These are phyloP conservation scores for Pampus argenteus DNA, from an alignment of 2,797 vertebrate genomes.

Conservation along the genomic window DNA sequence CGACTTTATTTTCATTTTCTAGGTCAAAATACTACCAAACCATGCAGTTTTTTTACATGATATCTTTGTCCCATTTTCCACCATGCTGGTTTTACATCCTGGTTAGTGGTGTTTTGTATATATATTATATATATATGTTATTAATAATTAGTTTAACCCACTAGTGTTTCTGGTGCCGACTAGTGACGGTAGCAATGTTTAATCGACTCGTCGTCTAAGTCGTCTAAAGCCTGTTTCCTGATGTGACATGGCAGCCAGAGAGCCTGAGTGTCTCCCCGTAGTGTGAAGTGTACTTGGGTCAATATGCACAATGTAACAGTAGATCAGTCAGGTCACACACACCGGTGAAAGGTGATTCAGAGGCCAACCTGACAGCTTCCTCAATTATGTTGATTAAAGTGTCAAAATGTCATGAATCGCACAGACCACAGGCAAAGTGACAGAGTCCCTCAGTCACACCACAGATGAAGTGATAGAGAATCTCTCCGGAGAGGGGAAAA, in stretches of 20 bases:
- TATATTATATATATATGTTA: too few relatives aligned
- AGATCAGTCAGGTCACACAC: slow-evolving; percentile 60
- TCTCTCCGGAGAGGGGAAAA: slow-evolving; percentile 9
- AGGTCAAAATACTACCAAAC: too few relatives aligned
- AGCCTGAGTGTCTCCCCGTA: slow-evolving; percentile 52
- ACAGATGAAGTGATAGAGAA: slow-evolving; percentile 35
- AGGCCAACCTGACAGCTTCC: slow-evolving; percentile 47
- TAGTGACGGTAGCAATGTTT: too few relatives aligned
- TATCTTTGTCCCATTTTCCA: too few relatives aligned
- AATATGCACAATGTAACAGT: slow-evolving; percentile 26
- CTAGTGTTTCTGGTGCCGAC: too few relatives aligned
- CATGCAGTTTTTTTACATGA: too few relatives aligned
- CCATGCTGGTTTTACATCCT: too few relatives aligned
- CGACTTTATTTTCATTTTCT: too few relatives aligned
- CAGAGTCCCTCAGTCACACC: slow-evolving; percentile 37
- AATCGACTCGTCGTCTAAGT: too few relatives aligned
- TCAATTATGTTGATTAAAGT: slow-evolving; percentile 59
- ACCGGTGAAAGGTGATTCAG: slow-evolving; percentile 55
- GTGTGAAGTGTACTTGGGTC: slow-evolving; percentile 29
- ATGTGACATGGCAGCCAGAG: slow-evolving; percentile 54
- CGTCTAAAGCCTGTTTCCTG: slow-evolving; percentile 25
- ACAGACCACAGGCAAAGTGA: slow-evolving; percentile 31
- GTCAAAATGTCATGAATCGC: slow-evolving; percentile 43
- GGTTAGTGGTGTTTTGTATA: too few relatives aligned
- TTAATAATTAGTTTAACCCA: too few relatives aligned